Percentiles rank a stretch among this genome's conserved stretches.
Evolutionary conservation across 92 coral and sea anemone genomes (phyloP).

Genomic region (Scolanthus callimorphus): DNA sequence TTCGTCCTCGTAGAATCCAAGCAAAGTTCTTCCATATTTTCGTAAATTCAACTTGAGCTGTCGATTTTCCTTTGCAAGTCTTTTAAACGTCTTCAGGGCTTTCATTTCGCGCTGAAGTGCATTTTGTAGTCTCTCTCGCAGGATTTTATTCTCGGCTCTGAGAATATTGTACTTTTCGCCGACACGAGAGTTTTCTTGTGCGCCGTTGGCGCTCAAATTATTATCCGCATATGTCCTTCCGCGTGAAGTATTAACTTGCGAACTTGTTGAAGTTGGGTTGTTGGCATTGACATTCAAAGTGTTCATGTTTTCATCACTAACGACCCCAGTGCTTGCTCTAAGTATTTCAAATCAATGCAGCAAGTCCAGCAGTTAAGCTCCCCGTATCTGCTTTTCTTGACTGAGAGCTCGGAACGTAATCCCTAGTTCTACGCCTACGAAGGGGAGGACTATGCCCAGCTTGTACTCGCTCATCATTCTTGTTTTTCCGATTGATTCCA

Average conservation of each 20-base stretch:
- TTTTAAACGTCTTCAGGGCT: conserved; percentile 91
- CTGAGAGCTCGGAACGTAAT: conserved; percentile 70
- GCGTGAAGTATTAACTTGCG: conserved; percentile 15
- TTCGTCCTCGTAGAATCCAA: conserved; percentile 80
- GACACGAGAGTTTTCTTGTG: conserved; percentile 50
- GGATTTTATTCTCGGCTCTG: conserved; percentile 89
- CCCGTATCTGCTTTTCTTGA: conserved; percentile 15
- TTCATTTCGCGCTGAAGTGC: conserved; percentile 98
- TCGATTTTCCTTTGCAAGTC: conserved; percentile 91
- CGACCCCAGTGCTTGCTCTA: conserved; percentile 19
- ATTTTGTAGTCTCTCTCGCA: conserved; percentile 91
- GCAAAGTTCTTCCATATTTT: conserved; percentile 75
- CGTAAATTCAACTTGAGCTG: conserved; percentile 77
- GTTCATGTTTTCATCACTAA: conserved; percentile 66
- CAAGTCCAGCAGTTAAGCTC: conserved; percentile 6
- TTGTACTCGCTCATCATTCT: conserved; percentile 53
- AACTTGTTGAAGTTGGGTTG: conserved; percentile 10
- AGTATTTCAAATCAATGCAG: conserved; percentile 12
- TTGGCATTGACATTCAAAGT: conserved; percentile 10
- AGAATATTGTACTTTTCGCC: conserved; percentile 79
- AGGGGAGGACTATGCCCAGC: conserved; percentile 71
- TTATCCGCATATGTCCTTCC: conserved; percentile 2
- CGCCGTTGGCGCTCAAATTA: too few species aligned
- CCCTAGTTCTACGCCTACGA: conserved; percentile 70
- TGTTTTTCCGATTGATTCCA: conserved; percentile 9